Conservation (phyloP, 2,888 invertebrate genomes). For the Unio delphinus region DNA sequence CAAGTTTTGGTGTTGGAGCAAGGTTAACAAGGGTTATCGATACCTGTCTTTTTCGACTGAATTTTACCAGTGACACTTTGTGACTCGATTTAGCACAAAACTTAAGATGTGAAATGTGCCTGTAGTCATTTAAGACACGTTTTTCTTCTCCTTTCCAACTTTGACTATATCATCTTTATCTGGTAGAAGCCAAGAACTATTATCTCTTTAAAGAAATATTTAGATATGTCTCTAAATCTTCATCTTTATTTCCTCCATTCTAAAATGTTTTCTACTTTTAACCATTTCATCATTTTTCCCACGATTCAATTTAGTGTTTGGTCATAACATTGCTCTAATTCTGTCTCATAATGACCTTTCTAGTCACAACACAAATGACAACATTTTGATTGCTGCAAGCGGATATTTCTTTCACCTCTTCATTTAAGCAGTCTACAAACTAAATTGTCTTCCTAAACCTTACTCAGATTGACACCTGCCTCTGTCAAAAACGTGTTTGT, state of each 20-base stretch:
- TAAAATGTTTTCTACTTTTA: not conserved
- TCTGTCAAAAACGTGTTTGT: no score
- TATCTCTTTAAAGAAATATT: conserved; percentile 24
- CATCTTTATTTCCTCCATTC: not conserved
- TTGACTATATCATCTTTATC: conserved; percentile 24
- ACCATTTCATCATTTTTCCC: not conserved
- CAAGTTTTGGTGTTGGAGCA: not conserved
- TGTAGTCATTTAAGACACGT: conserved; percentile 20
- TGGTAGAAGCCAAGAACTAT: conserved; percentile 18
- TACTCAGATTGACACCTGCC: no score
- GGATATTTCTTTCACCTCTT: no score
- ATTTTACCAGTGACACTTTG: conserved; percentile 14
- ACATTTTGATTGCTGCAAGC: not conserved
- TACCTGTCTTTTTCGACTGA: conserved; percentile 13
- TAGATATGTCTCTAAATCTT: conserved; percentile 1
- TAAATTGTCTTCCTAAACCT: no score
- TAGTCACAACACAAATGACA: conserved; percentile 4
- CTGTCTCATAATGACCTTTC: conserved; percentile 13
- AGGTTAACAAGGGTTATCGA: conserved; percentile 14
- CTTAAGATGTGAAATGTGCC: conserved; percentile 23
- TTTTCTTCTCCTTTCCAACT: conserved; percentile 6
- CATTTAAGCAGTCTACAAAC: no score
- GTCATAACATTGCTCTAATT: conserved; percentile 1
- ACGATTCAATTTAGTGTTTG: conserved; percentile 3
- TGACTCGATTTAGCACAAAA: conserved; percentile 12